A percentile compares a stretch with the other conserved stretches of the same genome.
Conservation (phyloP, 1,140 invertebrate genomes). For the Caligus rogercresseyi region DNA sequence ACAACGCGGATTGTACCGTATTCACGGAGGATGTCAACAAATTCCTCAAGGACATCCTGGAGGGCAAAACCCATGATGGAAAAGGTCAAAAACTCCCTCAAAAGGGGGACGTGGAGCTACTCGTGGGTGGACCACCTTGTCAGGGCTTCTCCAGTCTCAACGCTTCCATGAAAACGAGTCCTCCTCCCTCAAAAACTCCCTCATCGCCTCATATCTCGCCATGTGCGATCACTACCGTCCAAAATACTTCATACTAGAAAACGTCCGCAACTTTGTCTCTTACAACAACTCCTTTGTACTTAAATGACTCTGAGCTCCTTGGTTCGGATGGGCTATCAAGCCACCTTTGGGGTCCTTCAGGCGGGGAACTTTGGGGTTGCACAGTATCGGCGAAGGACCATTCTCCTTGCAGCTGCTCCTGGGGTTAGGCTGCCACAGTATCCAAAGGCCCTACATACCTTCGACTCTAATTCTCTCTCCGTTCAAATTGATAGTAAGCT, state of each 20-base stretch:
- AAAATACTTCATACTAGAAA: slow-evolving; percentile 65
- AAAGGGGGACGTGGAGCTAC: slow-evolving; percentile 60
- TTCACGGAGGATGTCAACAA: slow-evolving; percentile 64
- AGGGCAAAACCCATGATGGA: slow-evolving; percentile 33
- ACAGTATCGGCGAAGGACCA: slow-evolving; percentile 55
- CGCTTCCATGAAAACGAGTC: slow-evolving; percentile 69
- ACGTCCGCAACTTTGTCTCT: slow-evolving; percentile 65
- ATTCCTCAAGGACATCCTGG: slow-evolving; percentile 45
- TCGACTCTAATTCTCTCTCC: slow-evolving; percentile 49
- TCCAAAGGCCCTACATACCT: slow-evolving; percentile 61
- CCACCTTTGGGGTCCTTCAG: slow-evolving; percentile 65
- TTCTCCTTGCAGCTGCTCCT: slow-evolving; percentile 64
- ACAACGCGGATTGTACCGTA: slow-evolving; percentile 52
- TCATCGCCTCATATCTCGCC: slow-evolving; percentile 55
- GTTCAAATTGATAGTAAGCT: slow-evolving; percentile 53
- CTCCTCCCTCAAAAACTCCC: slow-evolving; percentile 68
- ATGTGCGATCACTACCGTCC: slow-evolving; percentile 34
- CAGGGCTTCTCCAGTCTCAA: slow-evolving; percentile 83
- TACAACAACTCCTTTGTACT: slow-evolving; percentile 61
- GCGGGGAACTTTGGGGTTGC: slow-evolving; percentile 70
- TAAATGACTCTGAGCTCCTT: slow-evolving; percentile 58
- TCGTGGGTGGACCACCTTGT: slow-evolving; percentile 76
- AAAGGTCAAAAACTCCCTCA: slow-evolving; percentile 46
- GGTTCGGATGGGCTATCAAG: slow-evolving; percentile 69
- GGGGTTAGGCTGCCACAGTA: slow-evolving; percentile 56